A percentile compares a stretch with the other conserved stretches of the same genome.
phyloP scores from a whole-genome alignment of 2,113 vertebrate species.

The Oncorhynchus kisutch region DNA sequence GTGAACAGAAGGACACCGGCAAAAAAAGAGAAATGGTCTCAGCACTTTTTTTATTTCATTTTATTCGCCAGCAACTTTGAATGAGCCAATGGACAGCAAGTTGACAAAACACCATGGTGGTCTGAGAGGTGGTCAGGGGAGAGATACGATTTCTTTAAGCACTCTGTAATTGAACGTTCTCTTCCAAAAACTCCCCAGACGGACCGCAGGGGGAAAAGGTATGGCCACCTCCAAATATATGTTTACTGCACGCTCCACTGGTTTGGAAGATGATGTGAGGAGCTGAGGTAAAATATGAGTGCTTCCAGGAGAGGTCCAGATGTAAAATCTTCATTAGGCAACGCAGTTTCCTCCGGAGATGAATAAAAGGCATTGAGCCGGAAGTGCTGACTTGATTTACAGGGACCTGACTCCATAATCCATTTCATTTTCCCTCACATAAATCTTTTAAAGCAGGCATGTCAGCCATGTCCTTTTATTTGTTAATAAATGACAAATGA shows the following conservation, averaged over 20 bases:
- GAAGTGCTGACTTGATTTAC: constrained; percentile 49
- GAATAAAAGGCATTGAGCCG: constrained; percentile 61
- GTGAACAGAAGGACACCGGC: background rate
- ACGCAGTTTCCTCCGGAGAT: constrained; percentile 38
- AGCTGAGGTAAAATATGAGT: constrained; percentile 15
- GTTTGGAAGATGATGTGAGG: constrained; percentile 31
- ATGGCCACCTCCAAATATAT: constrained; percentile 1
- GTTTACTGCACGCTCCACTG: constrained; percentile 41
- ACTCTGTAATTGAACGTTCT: constrained; percentile 53
- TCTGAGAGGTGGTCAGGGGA: constrained; percentile 11
- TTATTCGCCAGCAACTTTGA: constrained; percentile 26
- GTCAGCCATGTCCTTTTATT: constrained; percentile 52
- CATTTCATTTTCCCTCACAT: constrained; percentile 57
- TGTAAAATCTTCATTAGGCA: constrained; percentile 58
- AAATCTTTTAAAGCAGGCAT: constrained; percentile 55
- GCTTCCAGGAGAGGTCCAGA: constrained; percentile 39
- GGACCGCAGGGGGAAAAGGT: constrained; percentile 17
- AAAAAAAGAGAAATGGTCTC: background rate
- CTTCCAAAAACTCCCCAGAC: constrained; percentile 13
- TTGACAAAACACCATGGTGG: constrained; percentile 18
- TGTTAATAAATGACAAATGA: constrained; percentile 31
- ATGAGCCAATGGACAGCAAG: constrained; percentile 24
- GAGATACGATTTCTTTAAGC: constrained; percentile 40
- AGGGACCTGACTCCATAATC: constrained; percentile 49
- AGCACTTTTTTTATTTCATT: constrained; percentile 7